Conservation (phyloP, 2,113 vertebrate species). For the Paralichthys olivaceus region DNA sequence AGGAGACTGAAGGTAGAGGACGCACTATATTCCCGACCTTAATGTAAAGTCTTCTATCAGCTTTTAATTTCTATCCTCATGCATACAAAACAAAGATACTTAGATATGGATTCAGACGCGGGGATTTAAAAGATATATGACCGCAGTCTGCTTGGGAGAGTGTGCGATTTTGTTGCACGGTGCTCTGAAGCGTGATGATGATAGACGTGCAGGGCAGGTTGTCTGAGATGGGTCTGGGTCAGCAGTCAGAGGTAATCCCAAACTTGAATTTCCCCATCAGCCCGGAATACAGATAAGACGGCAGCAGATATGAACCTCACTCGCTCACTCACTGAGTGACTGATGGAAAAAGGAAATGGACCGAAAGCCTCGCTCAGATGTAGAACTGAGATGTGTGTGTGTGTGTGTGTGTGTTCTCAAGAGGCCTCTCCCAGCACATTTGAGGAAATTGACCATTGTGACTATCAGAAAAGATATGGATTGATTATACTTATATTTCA, state of each 20-base stretch:
- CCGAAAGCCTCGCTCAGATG: conserved; percentile 71
- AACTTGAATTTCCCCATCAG: conserved; percentile 80
- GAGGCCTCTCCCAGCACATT: conserved; percentile 40
- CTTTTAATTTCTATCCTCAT: conserved; percentile 58
- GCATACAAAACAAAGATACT: conserved; percentile 50
- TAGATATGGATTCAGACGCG: conserved; percentile 3
- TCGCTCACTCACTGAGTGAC: conserved; percentile 52
- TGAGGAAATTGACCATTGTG: conserved; percentile 10
- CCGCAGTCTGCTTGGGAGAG: conserved; percentile 34
- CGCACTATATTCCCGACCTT: conserved; percentile 24
- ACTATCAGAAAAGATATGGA: neutral
- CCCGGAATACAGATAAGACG: conserved; percentile 81
- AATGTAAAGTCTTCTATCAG: conserved; percentile 32
- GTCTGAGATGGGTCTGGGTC: conserved; percentile 72
- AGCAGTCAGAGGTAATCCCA: conserved; percentile 79
- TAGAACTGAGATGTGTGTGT: conserved; percentile 59
- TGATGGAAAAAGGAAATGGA: conserved; percentile 79
- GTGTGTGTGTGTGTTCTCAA: conserved; percentile 43
- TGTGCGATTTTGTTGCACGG: conserved; percentile 31
- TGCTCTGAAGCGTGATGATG: conserved; percentile 56
- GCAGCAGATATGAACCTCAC: conserved; percentile 69
- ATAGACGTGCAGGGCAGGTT: conserved; percentile 48
- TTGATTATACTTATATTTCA: neutral
- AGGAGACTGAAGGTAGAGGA: conserved; percentile 66
- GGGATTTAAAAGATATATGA: conserved; percentile 24